phyloP scores from a whole-genome alignment of 2,888 invertebrate genomes.

The Himalopsyche tibetana region DNA sequence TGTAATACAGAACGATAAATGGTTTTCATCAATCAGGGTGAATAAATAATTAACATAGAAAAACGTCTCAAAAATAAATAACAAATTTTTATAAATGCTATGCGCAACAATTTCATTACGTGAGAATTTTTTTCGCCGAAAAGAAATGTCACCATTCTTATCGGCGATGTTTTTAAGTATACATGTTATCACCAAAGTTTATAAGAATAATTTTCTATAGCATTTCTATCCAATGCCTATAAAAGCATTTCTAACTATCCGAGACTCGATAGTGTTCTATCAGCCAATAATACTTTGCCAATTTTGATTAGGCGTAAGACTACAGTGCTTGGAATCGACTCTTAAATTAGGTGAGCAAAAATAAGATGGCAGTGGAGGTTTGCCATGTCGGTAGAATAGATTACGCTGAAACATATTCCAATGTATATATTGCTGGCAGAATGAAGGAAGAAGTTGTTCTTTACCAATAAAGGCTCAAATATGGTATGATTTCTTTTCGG shows the following conservation, averaged over 20 bases:
- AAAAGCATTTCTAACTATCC: slow-evolving; percentile 23
- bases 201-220: slow-evolving; percentile 20
- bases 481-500: no score
- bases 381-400: no score
- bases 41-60: slow-evolving; percentile 21
- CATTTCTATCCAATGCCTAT: slow-evolving; percentile 17
- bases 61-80: slow-evolving; percentile 35
- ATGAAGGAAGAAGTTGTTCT: no score
- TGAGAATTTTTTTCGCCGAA: slow-evolving; percentile 4
- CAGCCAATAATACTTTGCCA: no score
- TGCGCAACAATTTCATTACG: slow-evolving; percentile 29
- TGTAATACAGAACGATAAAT: background rate
- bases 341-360: no score
- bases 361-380: no score
- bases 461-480: no score
- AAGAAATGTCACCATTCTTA: background rate
- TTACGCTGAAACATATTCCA: no score
- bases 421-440: no score
- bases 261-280: background rate
- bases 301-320: no score
- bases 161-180: slow-evolving; percentile 7
- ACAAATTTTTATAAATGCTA: slow-evolving; percentile 23
- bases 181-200: slow-evolving; percentile 34
- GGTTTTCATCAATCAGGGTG: background rate
- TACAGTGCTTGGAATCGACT: no score